phyloP scores from a whole-genome alignment of 2,113 vertebrate species.

The Acrocephalus kingi region DNA sequence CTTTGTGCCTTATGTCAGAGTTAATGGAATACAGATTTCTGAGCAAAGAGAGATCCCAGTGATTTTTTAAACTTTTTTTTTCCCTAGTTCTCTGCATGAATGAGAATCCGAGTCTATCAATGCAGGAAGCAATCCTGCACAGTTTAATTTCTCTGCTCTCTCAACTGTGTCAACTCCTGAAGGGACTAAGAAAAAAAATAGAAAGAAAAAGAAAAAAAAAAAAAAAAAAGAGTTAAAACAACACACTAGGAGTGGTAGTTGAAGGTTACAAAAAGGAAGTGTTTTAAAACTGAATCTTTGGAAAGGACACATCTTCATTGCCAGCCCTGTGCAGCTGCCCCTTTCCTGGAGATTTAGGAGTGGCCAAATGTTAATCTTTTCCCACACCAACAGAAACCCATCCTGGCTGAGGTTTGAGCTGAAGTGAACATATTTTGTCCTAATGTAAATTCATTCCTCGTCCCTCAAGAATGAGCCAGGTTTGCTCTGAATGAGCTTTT shows the following conservation, averaged over 20 bases:
- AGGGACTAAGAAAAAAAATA: neutral
- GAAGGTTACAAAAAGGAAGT: neutral
- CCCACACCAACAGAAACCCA: neutral
- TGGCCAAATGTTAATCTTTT: neutral
- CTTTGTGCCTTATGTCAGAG: neutral
- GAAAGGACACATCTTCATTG: neutral
- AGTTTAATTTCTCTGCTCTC: constrained; percentile 41
- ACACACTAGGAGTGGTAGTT: neutral
- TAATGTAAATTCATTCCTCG: neutral
- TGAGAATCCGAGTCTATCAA: neutral
- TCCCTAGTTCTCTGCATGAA: neutral
- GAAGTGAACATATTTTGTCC: neutral
- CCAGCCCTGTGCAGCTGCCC: neutral
- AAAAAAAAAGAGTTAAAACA: neutral
- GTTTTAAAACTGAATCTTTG: neutral
- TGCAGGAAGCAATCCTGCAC: neutral
- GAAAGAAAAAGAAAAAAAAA: no score
- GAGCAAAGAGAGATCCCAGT: neutral
- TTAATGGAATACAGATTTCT: constrained; percentile 26
- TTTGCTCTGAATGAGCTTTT: neutral
- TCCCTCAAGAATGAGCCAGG: neutral
- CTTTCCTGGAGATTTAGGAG: neutral
- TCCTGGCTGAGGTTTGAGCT: neutral
- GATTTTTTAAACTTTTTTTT: neutral
- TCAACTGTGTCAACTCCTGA: constrained; percentile 30